Evolutionary conservation across 2,113 vertebrate genomes (phyloP).

Genomic region (Trematocara unimaculatum): DNA sequence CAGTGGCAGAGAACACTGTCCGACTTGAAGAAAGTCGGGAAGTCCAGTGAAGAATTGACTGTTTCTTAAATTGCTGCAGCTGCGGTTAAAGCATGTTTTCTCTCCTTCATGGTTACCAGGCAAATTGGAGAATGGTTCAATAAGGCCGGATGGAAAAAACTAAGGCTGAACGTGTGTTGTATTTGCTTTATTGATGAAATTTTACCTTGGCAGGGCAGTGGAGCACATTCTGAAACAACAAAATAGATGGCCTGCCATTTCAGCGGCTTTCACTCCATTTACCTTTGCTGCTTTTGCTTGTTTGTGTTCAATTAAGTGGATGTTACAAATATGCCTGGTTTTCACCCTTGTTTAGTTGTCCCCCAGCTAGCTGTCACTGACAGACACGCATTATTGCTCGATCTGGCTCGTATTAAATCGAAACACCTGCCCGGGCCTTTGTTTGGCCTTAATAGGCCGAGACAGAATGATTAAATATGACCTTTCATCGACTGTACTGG

Average conservation of each 20-base stretch:
- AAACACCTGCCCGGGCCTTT: constrained; percentile 38
- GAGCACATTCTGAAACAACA: neutral
- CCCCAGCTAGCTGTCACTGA: neutral
- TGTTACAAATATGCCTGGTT: constrained; percentile 11
- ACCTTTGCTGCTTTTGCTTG: neutral
- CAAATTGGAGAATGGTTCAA: neutral
- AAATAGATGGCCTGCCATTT: constrained; percentile 9
- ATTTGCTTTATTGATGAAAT: constrained; percentile 4
- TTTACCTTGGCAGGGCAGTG: neutral
- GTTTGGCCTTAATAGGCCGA: constrained; percentile 30
- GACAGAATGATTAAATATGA: constrained; percentile 38
- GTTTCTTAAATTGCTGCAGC: neutral
- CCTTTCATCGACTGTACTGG: constrained; percentile 12
- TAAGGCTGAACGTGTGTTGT: neutral
- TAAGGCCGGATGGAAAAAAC: neutral
- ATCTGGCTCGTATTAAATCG: neutral
- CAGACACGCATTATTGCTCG: constrained; percentile 1
- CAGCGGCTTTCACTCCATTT: neutral
- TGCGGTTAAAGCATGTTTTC: neutral
- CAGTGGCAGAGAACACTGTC: neutral
- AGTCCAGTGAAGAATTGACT: neutral
- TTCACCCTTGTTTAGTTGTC: constrained; percentile 1
- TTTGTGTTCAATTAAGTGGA: constrained; percentile 16
- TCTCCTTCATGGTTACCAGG: neutral
- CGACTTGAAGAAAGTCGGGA: neutral